Evolutionary conservation across 2,113 vertebrate species (phyloP), one percentile per base, ranked within the genome.

Genomic region (Alosa alosa): DNA sequence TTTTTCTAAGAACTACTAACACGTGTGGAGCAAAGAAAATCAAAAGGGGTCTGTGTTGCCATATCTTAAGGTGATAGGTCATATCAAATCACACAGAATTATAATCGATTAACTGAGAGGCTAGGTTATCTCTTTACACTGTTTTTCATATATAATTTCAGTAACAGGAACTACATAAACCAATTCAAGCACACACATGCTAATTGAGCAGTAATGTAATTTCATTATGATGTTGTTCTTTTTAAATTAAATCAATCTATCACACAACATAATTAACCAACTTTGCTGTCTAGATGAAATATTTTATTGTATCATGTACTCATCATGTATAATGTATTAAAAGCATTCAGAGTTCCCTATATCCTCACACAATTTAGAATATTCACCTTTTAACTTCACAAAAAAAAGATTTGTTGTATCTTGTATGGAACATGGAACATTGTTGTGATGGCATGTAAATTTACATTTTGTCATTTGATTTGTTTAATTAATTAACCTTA

Each of bases 21-120:
- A 86, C 45, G 46, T 81, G 84, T 44, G 82, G 20, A 49, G 25
- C 11, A 36, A 39, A 39, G 72, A 78, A 75, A 78, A 78, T 78
- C 36, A 36, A 75, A 31, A 31, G 25, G 9, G 8, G 15, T 18
- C 31, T 6, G 39, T 36, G 39, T 39, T 78, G 0, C 31, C 72
- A 68, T 60, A 60, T 68, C n/a, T 31, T 25, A 11, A 2, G 64
- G 64, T 68, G 13, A 31, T 31, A 10, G 7, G 31, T 78, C 36
- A 78, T 36, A 78, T 15, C 15, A 39, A 78, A 36, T 78, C 31
- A 78, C 31, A 39, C 72, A 78, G 72, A 78, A 36, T 39, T 78
- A 5, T 72, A 8, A 36, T 9, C 39, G 8, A 72, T 72, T 31
- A 64, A 64, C n/a, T 11, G 25, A 7, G 18, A 22, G 5, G 18